Conservation (phyloP, 2,113 vertebrate genomes). For the Misgurnus mizolepis region DNA sequence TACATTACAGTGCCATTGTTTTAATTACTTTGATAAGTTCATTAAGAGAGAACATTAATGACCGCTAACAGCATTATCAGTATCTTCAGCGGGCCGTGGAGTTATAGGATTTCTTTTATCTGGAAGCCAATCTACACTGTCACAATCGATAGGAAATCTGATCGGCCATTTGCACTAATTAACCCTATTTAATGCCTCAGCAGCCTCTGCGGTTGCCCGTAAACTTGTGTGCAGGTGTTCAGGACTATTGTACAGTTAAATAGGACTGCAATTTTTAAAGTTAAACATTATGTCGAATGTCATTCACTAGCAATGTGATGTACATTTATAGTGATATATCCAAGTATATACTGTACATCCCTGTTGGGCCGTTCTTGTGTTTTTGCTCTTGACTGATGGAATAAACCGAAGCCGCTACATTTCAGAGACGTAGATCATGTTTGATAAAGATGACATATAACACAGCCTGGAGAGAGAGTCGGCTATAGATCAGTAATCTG, state of each 20-base stretch:
- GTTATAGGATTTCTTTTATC: conserved; percentile 59
- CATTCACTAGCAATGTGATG: background rate
- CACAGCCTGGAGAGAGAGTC: background rate
- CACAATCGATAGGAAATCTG: conserved; percentile 56
- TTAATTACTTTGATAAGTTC: conserved; percentile 55
- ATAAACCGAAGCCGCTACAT: conserved; percentile 40
- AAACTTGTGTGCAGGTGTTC: background rate
- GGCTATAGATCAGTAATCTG: conserved; percentile 54
- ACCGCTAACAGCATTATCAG: conserved; percentile 37
- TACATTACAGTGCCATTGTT: conserved; percentile 42
- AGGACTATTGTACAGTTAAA: background rate
- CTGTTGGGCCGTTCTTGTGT: background rate
- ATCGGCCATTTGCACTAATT: conserved; percentile 54
- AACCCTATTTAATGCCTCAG: conserved; percentile 56
- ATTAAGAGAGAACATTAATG: conserved; percentile 49
- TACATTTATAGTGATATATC: conserved; percentile 22
- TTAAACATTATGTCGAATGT: background rate
- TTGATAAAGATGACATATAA: conserved; percentile 58
- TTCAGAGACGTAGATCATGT: conserved; percentile 48
- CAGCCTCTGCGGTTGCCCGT: conserved; percentile 23
- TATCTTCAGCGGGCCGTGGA: conserved; percentile 37
- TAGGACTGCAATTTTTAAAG: background rate
- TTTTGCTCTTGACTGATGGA: conserved; percentile 34
- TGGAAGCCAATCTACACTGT: conserved; percentile 55
- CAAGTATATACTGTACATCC: background rate